Conservation (phyloP, 2,797 vertebrate species). For the Chrosomus eos region DNA sequence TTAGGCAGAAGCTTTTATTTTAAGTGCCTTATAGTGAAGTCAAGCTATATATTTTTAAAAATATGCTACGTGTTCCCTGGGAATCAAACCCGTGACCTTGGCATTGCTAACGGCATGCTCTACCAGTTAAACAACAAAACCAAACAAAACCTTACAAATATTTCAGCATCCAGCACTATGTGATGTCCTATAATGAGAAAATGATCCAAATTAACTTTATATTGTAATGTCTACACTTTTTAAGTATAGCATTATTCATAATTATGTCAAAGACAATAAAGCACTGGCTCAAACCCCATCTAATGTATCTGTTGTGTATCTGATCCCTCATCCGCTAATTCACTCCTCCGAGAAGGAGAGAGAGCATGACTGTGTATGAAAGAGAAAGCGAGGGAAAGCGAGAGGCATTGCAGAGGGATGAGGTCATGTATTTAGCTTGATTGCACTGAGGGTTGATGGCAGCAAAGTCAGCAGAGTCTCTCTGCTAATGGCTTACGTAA, state of each 20-base stretch:
- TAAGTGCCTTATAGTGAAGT: not conserved
- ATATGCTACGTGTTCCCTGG: not conserved
- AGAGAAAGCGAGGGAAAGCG: constrained; percentile 38
- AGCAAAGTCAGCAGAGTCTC: constrained; percentile 54
- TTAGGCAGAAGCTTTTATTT: not conserved
- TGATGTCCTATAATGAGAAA: not conserved
- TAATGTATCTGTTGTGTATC: constrained; percentile 33
- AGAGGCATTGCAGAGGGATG: constrained; percentile 78
- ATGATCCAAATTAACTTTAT: not conserved
- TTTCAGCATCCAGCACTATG: not conserved
- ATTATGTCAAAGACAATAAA: constrained; percentile 1
- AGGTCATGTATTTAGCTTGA: constrained; percentile 83
- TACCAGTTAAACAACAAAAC: not conserved
- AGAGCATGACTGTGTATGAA: constrained; percentile 29
- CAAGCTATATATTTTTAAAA: not conserved
- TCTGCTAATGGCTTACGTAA: constrained; percentile 58
- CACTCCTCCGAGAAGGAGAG: constrained; percentile 18
- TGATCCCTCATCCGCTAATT: constrained; percentile 32
- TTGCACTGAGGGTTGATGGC: constrained; percentile 66
- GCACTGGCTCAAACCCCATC: constrained; percentile 1
- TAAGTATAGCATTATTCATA: not conserved
- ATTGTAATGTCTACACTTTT: not conserved
- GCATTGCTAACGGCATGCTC: not conserved
- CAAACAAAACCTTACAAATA: not conserved
- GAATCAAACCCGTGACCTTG: not conserved